phyloP scores from a whole-genome alignment of 2,113 vertebrate genomes.

The Engystomops pustulosus region DNA sequence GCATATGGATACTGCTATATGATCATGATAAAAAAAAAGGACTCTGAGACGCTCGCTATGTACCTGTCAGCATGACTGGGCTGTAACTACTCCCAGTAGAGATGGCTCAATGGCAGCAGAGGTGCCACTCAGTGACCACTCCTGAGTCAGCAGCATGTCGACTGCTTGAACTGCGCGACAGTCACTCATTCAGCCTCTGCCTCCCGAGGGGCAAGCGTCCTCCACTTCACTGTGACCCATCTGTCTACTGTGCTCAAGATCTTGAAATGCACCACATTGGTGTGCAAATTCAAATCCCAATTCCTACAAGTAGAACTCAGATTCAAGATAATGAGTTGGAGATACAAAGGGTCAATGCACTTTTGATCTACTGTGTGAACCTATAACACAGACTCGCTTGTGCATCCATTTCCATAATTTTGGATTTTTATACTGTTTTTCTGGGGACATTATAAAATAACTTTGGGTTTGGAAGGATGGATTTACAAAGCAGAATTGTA shows the following conservation, averaged over 20 bases:
- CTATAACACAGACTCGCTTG: conserved; percentile 65
- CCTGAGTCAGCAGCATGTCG: conserved; percentile 76
- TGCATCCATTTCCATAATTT: conserved; percentile 58
- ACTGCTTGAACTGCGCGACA: conserved; percentile 65
- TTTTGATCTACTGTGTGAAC: conserved; percentile 68
- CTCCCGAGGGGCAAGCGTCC: conserved; percentile 65
- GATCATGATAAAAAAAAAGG: neutral
- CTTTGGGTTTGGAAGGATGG: neutral
- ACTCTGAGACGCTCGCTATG: conserved; percentile 31
- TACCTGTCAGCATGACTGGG: conserved; percentile 64
- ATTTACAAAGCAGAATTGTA: conserved; percentile 8
- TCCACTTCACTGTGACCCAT: conserved; percentile 69
- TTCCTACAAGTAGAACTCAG: conserved; percentile 70
- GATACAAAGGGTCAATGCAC: conserved; percentile 73
- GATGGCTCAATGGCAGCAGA: conserved; percentile 64
- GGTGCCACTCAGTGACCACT: conserved; percentile 70
- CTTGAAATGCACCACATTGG: conserved; percentile 60
- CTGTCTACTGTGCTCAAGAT: conserved; percentile 67
- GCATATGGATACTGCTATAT: too few relatives aligned
- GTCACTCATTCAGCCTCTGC: conserved; percentile 65
- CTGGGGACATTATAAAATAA: neutral
- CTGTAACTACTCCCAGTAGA: conserved; percentile 59
- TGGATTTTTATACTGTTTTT: rapidly evolving
- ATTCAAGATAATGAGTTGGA: conserved; percentile 74
- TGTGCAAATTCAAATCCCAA: conserved; percentile 72